Evolutionary conservation across 2,888 invertebrate species (phyloP).

Genomic region (Papilio demoleus): DNA sequence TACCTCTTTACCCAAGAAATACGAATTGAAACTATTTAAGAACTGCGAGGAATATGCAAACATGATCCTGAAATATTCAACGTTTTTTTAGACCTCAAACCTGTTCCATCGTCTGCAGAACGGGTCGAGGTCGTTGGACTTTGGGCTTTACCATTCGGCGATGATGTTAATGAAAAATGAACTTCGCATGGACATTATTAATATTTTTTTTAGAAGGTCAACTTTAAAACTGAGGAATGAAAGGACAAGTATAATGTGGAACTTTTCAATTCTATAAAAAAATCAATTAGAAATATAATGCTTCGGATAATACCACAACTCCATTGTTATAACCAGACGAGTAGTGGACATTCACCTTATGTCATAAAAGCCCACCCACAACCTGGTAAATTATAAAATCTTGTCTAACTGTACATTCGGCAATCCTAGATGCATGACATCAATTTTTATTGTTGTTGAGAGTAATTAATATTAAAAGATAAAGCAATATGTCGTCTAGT

Average conservation of each 20-base stretch:
- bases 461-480: background rate
- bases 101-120: slow-evolving; percentile 32
- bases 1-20: too few species aligned
- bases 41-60: background rate
- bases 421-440: background rate
- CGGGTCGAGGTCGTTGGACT: slow-evolving; percentile 25
- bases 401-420: background rate
- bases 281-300: too few species aligned
- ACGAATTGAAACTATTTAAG: background rate
- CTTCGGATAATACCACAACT: too few species aligned
- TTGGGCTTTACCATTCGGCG: slow-evolving; percentile 16
- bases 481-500: background rate
- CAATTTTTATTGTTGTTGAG: background rate
- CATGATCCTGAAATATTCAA: slow-evolving; percentile 9
- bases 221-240: too few species aligned
- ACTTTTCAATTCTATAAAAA: too few species aligned
- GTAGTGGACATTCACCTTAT: slow-evolving; percentile 1
- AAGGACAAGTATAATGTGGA: too few species aligned
- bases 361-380: slow-evolving; percentile 11
- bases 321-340: background rate
- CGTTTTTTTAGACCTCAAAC: slow-evolving; percentile 27
- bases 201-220: too few species aligned
- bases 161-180: background rate
- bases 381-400: background rate
- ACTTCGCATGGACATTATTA: background rate